Evolutionary conservation across 2,888 invertebrate species (phyloP).

Genomic region (Drosophila rellima): DNA sequence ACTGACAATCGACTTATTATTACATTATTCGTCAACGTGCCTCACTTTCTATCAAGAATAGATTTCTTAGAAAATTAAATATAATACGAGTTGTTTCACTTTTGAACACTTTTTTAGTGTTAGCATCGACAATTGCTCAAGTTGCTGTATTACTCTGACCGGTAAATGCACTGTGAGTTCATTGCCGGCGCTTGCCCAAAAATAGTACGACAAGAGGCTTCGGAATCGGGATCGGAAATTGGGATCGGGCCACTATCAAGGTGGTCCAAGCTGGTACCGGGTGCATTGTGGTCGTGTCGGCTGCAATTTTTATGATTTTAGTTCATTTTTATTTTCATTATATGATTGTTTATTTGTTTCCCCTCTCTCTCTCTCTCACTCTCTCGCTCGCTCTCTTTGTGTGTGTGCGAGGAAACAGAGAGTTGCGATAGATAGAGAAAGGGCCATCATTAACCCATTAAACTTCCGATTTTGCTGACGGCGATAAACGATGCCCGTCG

Average conservation of each 20-base stretch:
- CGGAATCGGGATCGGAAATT: neutral
- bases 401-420: slow-evolving; percentile 2
- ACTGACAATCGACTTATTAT: too few relatives aligned
- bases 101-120: neutral
- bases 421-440: slow-evolving; percentile 9
- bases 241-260: slow-evolving; percentile 56
- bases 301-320: slow-evolving; percentile 80
- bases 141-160: slow-evolving; percentile 3
- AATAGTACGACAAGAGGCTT: slow-evolving; percentile 41
- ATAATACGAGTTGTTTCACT: neutral
- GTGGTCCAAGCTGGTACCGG: slow-evolving; percentile 75
- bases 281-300: slow-evolving; percentile 73
- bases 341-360: slow-evolving; percentile 78
- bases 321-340: slow-evolving; percentile 69
- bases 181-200: slow-evolving; percentile 25
- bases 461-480: slow-evolving; percentile 81
- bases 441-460: slow-evolving; percentile 79
- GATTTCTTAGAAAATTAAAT: too few relatives aligned
- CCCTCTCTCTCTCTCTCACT: slow-evolving; percentile 5
- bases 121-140: neutral
- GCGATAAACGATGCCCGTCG: slow-evolving; percentile 74
- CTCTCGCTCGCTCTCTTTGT: too few relatives aligned
- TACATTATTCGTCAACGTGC: too few relatives aligned
- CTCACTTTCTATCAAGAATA: neutral
- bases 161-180: slow-evolving; percentile 7